These are phyloP conservation scores for Ploceus nigricollis DNA, from an alignment of 2,113 vertebrate species.

Conservation along the genomic window DNA sequence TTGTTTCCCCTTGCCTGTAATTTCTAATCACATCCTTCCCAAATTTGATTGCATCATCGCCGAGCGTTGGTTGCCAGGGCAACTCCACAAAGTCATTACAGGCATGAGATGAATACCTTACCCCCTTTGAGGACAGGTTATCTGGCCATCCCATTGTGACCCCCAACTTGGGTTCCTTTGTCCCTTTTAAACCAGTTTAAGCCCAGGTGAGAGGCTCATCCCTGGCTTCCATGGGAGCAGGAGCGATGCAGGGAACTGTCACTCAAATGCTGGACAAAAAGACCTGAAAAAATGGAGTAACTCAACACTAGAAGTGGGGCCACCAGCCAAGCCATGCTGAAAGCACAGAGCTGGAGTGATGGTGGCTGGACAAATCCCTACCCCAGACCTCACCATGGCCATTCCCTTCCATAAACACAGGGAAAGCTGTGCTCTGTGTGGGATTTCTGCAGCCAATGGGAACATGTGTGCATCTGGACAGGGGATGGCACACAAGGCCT, in stretches of 20 bases:
- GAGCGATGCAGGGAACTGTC: fast-evolving
- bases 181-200: background rate
- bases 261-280: background rate
- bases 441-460: background rate
- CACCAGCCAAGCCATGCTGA: background rate
- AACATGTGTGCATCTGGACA: background rate
- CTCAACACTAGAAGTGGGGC: background rate
- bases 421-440: background rate
- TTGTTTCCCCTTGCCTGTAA: slow-evolving; percentile 46
- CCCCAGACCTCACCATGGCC: fast-evolving
- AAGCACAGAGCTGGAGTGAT: background rate
- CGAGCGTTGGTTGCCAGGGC: slow-evolving; percentile 35
- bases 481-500: background rate
- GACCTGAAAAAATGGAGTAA: background rate
- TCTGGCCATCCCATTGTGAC: background rate
- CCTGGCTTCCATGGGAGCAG: background rate
- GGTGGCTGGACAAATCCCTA: background rate
- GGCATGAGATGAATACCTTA: background rate
- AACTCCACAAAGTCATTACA: slow-evolving; percentile 13
- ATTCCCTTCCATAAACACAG: background rate
- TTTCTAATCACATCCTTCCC: slow-evolving; percentile 31
- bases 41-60: slow-evolving; percentile 35
- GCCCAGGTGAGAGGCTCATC: background rate
- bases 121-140: background rate
- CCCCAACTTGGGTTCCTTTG: background rate